Base-by-base conservation (phyloP, 2,797 vertebrate genomes). In the Nannoperca obscura region DNA sequence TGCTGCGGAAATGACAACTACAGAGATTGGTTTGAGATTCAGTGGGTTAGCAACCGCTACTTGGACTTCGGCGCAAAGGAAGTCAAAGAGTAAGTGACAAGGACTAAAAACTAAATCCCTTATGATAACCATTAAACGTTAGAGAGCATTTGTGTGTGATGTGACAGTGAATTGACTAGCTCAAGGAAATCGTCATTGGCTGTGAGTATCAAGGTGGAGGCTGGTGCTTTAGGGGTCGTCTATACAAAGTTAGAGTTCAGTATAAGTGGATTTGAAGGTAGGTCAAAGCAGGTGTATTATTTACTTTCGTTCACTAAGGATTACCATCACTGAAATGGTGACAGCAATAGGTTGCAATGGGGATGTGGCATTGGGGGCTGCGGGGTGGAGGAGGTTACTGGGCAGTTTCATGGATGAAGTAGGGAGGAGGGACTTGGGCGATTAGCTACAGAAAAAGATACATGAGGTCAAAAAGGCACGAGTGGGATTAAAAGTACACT, bases 11-110 rank as follows among this genome's bases (percentile, higher is more conserved):
- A 98, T 89, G 96, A 96, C 0, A 97, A 98, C 92, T 99, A 94
- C 91, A 96, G 96, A 91, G 98, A 99, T 73, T 99, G 98, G 98
- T 99, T 99, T 3, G 98, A 99, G 94, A 97, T 99, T 71, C 98
- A 99, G 90, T 99, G 98, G 98, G 96, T 99, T 92, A 99, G 98
- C 96, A 99, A 99, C 92, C 96, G 98, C 73, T 99, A 99, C 82
- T 92, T 99, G 92, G 98, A 99, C 92, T 99, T 99, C 92, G 96
- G 97, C 87, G 91, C 98, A 50, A 99, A 99, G 77, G 97, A 97
- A 90, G 98, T 99, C 74, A 99, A 97, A 97, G 98, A 99, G 98
- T 99, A 90, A 96, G 95, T 95, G 58, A 49, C 12, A 57, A 42
- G 68, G 44, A 68, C 50, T 52, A 27, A 2, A 58, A 59, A 54